Evolutionary conservation across 2,113 vertebrate species (phyloP).

Genomic region (Pseudonaja textilis): DNA sequence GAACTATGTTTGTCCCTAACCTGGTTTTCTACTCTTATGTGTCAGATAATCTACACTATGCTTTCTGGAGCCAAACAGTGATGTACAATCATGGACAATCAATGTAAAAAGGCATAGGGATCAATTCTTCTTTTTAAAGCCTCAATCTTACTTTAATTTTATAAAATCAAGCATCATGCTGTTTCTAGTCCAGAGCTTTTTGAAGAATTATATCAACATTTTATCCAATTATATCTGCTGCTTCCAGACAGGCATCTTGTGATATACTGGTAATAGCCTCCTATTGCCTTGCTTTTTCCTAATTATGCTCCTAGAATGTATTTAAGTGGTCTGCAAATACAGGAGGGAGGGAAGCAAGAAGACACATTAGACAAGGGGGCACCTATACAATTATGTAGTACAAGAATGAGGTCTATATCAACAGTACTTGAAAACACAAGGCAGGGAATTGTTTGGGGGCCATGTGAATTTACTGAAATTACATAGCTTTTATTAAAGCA

Average conservation of each 20-base stretch:
- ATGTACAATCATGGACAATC: not conserved
- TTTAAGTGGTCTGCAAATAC: not conserved
- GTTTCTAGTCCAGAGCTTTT: not conserved
- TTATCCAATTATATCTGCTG: not conserved
- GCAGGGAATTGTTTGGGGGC: not conserved
- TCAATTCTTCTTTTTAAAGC: not conserved
- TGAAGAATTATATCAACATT: not conserved
- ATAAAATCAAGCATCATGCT: not conserved
- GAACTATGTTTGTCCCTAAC: not conserved
- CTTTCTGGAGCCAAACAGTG: not conserved
- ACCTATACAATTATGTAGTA: not conserved
- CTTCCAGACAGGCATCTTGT: not conserved
- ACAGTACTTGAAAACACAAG: not conserved
- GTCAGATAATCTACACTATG: not conserved
- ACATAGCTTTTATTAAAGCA: not conserved
- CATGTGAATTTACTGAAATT: slow-evolving; percentile 4
- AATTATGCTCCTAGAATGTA: not conserved
- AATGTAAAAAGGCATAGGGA: not conserved
- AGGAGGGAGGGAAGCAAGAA: not conserved
- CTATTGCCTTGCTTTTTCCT: not conserved
- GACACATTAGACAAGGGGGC: not conserved
- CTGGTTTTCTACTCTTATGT: not conserved
- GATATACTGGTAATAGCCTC: not conserved
- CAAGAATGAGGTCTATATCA: not conserved
- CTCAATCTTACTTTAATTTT: not conserved